These are phyloP conservation scores for Neodiprion fabricii DNA, from an alignment of 1,140 invertebrate genomes.

Conservation along the genomic window DNA sequence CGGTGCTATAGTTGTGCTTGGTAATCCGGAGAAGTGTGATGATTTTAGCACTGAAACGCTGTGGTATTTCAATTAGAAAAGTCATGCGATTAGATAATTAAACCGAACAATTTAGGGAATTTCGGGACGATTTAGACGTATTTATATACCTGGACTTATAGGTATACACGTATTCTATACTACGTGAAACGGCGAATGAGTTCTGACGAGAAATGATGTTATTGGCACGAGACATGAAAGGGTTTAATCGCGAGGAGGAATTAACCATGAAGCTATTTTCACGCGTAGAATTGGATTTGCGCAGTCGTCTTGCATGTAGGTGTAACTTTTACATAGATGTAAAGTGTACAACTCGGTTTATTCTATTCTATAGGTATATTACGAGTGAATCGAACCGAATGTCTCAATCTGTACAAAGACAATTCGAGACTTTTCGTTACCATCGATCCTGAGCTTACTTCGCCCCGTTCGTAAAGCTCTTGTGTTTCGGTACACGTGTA, in stretches of 20 bases:
- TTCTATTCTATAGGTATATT: too few species aligned
- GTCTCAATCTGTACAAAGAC: too few species aligned
- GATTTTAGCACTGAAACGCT: neutral
- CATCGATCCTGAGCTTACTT: too few species aligned
- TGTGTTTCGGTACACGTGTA: too few species aligned
- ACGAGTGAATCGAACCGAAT: too few species aligned
- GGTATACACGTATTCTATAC: neutral
- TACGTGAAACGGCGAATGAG: neutral
- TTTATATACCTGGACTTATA: neutral
- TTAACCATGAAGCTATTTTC: neutral
- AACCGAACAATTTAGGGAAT: constrained; percentile 4
- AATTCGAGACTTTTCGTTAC: too few species aligned
- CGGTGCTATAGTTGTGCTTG: too few species aligned
- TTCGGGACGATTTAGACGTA: neutral
- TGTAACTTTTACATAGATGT: too few species aligned
- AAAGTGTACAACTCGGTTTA: too few species aligned
- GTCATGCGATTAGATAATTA: neutral
- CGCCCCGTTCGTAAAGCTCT: too few species aligned
- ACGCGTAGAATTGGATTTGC: neutral
- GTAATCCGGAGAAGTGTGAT: neutral
- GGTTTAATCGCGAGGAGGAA: neutral
- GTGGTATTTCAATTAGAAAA: neutral
- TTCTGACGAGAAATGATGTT: neutral
- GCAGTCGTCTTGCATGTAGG: too few species aligned
- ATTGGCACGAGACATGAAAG: constrained; percentile 1